Evolutionary conservation across 2,888 invertebrate species (phyloP), one percentile per base, ranked within the genome.

Genomic region (Hypomecis atomaria): DNA sequence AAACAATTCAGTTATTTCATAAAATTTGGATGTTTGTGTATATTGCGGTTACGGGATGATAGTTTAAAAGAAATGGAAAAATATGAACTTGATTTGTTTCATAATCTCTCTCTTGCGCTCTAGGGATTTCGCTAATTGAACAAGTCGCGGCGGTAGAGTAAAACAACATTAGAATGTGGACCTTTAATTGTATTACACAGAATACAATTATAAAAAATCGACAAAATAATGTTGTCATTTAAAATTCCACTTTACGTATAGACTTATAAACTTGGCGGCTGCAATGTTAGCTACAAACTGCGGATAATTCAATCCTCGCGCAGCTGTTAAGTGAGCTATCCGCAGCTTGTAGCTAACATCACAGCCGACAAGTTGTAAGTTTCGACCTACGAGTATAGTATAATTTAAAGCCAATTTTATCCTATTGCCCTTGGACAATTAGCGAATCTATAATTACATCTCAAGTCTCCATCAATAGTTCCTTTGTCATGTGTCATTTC

Each of bases 401-500:
- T 23, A 23, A n/a, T 50, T 84, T 44, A 10, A 38, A 10, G 37
- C 8, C 13, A 4, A 44, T 44, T n/a, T 43, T 7, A 6, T 13
- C 3, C 6, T 4, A 40, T 9, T 9, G 38, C 40, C 10, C 10
- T 52, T 10, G 40, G n/a, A n/a, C 52, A 33, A n/a, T 42, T 52
- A 42, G 23, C 40, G 13, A 5, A 52, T 23, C 23, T 5, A 5
- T 34, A n/a, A 52, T 43, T 45, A 23, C 88, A 89, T 89, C 87
- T 90, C 89, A 87, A 89, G 87, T 90, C 85, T 81, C 86, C 81
- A 86, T 89, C 92, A 90, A 93, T 89, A 92, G 93, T 93, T 93
- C 93, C 93, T 93, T 89, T 90, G 83, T 89, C 85, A 91, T 90
- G 93, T 93, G 93, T 93, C 92, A 92, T 93, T 86, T 89, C 87